Evolutionary conservation across 2,797 vertebrate species (phyloP).

Genomic region (Acrossocheilus fasciatus): DNA sequence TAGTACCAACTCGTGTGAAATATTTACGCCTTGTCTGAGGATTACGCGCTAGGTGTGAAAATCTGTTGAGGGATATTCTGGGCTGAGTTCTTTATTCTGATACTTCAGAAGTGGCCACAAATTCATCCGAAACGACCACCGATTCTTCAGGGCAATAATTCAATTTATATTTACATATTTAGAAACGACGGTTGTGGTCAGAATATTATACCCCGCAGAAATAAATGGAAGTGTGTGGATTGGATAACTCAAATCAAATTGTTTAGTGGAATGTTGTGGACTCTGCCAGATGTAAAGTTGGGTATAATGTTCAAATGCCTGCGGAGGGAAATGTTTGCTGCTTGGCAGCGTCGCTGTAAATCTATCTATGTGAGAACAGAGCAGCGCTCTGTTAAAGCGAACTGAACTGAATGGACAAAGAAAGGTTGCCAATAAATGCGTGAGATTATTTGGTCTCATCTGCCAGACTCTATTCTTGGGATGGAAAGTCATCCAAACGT

Average conservation of each 20-base stretch:
- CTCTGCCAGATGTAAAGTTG: conserved; percentile 50
- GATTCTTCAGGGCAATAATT: conserved; percentile 35
- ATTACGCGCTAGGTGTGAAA: conserved; percentile 39
- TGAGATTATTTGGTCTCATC: conserved; percentile 63
- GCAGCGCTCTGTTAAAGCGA: conserved; percentile 61
- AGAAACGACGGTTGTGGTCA: conserved; percentile 16
- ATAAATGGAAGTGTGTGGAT: conserved; percentile 30
- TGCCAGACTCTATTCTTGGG: conserved; percentile 55
- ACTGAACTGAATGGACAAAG: conserved; percentile 58
- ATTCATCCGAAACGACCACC: conserved; percentile 7
- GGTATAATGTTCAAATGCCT: conserved; percentile 50
- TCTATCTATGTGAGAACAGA: conserved; percentile 73
- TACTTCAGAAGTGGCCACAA: conserved; percentile 16
- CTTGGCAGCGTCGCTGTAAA: conserved; percentile 63
- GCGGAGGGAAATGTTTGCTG: conserved; percentile 39
- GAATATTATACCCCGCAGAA: conserved; percentile 9
- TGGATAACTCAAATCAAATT: conserved; percentile 37
- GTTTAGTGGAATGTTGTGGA: conserved; percentile 44
- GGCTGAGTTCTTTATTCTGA: not conserved
- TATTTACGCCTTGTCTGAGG: conserved; percentile 36
- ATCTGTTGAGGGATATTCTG: conserved; percentile 18
- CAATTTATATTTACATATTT: conserved; percentile 40
- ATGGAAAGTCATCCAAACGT: conserved; percentile 54
- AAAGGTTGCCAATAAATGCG: conserved; percentile 67
- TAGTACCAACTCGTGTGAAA: conserved; percentile 28